Conservation (phyloP, 1,140 invertebrate genomes). For the Drosophila lowei region DNA sequence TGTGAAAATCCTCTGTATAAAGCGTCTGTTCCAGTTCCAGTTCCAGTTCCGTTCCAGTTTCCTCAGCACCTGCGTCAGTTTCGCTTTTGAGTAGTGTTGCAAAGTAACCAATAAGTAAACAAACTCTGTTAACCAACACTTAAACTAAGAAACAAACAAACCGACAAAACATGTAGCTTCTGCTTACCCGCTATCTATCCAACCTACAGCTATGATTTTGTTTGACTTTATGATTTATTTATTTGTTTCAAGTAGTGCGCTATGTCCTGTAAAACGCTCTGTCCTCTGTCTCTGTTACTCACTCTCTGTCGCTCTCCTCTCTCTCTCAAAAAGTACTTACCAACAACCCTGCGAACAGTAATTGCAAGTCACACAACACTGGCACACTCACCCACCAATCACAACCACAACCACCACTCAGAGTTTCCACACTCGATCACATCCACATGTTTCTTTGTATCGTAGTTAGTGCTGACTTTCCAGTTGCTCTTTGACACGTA, state of each 20-base stretch:
- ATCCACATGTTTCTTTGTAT: conserved; percentile 72
- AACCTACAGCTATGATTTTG: conserved; percentile 16
- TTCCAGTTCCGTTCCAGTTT: conserved; percentile 43
- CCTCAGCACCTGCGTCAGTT: conserved; percentile 56
- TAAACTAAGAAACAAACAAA: conserved; percentile 26
- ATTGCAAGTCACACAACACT: conserved; percentile 28
- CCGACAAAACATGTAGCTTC: conserved; percentile 39
- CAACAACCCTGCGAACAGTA: conserved; percentile 50
- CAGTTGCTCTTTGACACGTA: conserved; percentile 75
- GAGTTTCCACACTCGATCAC: conserved; percentile 32
- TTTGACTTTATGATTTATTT: conserved; percentile 18
- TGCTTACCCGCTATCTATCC: conserved; percentile 41
- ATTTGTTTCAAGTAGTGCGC: conserved; percentile 53
- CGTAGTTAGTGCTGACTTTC: conserved; percentile 78
- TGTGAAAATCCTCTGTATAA: conserved; percentile 61
- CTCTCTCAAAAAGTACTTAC: conserved; percentile 28
- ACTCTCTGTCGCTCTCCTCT: conserved; percentile 12
- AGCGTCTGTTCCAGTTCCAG: conserved; percentile 47
- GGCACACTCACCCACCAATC: too few relatives aligned
- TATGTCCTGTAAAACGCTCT: conserved; percentile 41
- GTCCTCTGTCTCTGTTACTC: conserved; percentile 28
- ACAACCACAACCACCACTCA: conserved; percentile 34
- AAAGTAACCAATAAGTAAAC: conserved; percentile 31
- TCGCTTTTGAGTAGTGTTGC: conserved; percentile 60
- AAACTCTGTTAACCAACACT: conserved; percentile 48